Base-by-base conservation (phyloP, 2,888 invertebrate genomes). In the Chydorus sphaericus region DNA sequence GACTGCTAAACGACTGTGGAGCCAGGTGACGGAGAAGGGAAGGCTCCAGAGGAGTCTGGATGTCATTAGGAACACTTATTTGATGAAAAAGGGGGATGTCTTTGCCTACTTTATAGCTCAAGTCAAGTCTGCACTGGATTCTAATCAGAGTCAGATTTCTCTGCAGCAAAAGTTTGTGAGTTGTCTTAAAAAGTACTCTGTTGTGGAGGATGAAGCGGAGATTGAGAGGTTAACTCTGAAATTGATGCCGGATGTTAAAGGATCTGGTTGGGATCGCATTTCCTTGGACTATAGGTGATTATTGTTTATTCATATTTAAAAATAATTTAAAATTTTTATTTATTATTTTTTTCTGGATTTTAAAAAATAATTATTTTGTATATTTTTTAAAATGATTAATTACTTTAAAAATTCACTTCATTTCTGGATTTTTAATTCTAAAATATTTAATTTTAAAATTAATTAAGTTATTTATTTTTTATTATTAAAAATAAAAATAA, bases 61-160 rank as follows among this genome's bases (percentile, higher is more conserved):
- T 26, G 33, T 36, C 16, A 26, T 52, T 6, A 16, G 23, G 4
- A 36, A 52, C 36, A 33, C 36, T 20, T 36, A 36, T 16, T 36
- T 52, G 52, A 52, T 52, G 52, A 52, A 52, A 33, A 31, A 36
- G 11, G 52, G 52, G n/a, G 52, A 52, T 11, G 26, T 52, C 23
- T 52, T 36, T 36, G 31, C 52, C 8, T 36, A 36, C 20, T 52
- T 52, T 37, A 36, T 36, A 3, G 23, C 8, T 26, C 33, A 52
- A 26, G 20, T 37, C 11, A 23, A 31, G 16, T 5, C 4, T 31
- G 16, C 36, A 23, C n/a, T 52, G 30, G 52, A 52, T 23, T 16
- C 33, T 7, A 37, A 14, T 11, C 52, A 52, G 23, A 31, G 14
- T 18, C 52, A 52, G 33, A 36, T 52, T 23, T 33, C 33, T 16